Base-by-base conservation (phyloP, 2,888 invertebrate genomes). In the Allacma fusca region DNA sequence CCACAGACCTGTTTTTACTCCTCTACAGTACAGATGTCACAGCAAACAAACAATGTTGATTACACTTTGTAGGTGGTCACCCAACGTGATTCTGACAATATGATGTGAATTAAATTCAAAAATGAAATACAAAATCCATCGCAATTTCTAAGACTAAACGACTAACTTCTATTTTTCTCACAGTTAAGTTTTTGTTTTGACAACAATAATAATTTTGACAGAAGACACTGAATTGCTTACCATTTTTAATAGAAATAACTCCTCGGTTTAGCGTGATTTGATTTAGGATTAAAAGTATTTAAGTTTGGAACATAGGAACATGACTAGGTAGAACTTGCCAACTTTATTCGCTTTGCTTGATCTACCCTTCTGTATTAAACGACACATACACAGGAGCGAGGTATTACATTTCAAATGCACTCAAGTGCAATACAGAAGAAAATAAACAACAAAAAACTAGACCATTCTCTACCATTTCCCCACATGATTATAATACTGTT, bases 401-500 rank as follows among this genome's bases (percentile, higher is more conserved):
- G 68, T 12, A 68, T 67, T 68, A 67, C 28, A 67, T 68, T 68
- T 40, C 29, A 1, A 34, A 16, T 19, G 40, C 40, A 68, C 23
- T 13, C 21, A 23, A n/a, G 68, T 68, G 13, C 68, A 21, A 19
- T 28, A 16, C 68, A 68, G 43, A 68, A 68, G 16, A 68, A 50
- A 50, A n/a, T 50, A 19, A 50, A 21, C n/a, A 28, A 68, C 43
- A 68, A 68, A 68, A 68, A 68, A 68, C 43, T 68, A 19, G 68
- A 68, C 68, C 68, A 23, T 68, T 34, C 29, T 29, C 67, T n/a
- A 29, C 68, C 23, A 68, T 23, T 21, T 68, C 40, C 68, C 65
- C 43, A 40, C 68, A 68, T 68, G 65, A 65, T 68, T 68, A 40
- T 68, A 68, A 68, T 68, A 68, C 68, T 68, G 68, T 68, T 68